These are phyloP conservation scores for Bombycilla garrulus DNA, from an alignment of 2,113 vertebrate species.

Conservation along the genomic window DNA sequence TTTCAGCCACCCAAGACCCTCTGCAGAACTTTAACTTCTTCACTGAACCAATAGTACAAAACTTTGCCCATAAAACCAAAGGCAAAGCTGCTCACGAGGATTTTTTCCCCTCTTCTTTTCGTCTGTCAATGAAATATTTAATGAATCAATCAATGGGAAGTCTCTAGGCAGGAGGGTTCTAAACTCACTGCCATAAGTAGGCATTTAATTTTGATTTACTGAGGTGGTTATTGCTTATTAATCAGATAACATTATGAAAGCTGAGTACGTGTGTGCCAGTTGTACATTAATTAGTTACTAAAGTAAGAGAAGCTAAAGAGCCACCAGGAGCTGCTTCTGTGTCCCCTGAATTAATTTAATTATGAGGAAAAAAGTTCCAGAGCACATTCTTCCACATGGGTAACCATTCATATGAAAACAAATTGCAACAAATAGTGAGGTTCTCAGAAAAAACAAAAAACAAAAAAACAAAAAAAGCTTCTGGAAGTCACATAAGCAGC, in stretches of 20 bases:
- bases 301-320: conserved; percentile 37
- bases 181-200: conserved; percentile 43
- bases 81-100: not conserved
- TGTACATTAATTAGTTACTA: conserved; percentile 61
- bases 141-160: conserved; percentile 48
- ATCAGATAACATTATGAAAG: conserved; percentile 50
- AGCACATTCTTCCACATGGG: not conserved
- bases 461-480: not conserved
- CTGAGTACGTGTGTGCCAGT: conserved; percentile 17
- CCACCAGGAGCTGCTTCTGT: conserved; percentile 2
- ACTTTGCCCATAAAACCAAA: not conserved
- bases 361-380: not conserved
- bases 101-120: not conserved
- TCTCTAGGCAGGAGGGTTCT: conserved; percentile 41
- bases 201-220: conserved; percentile 70
- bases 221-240: conserved; percentile 59
- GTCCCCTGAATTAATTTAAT: conserved; percentile 30
- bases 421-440: not conserved
- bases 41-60: not conserved
- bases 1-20: not conserved
- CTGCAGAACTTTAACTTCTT: not conserved
- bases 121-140: not conserved
- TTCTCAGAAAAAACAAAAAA: not conserved
- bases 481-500: not conserved
- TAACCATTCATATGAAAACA: not conserved